Base-by-base conservation (phyloP, 2,797 vertebrate species). In the Eulemur coronatus region DNA sequence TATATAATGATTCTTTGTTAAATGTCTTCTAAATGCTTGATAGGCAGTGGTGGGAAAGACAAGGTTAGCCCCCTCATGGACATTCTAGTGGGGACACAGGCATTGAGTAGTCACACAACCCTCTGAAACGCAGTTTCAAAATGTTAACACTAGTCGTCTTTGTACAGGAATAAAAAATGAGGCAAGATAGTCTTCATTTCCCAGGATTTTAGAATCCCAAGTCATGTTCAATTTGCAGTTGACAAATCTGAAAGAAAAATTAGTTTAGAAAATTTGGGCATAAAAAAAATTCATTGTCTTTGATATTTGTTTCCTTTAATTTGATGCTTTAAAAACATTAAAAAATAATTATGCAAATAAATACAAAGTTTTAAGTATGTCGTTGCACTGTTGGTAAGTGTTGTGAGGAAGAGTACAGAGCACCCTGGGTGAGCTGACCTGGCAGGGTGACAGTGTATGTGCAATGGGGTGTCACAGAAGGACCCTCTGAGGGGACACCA, bases 171-270 rank as follows among this genome's bases (percentile, higher is more conserved):
- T 50, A 78, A 50, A 70, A 61, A 72, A 61, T 4, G n/a, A 90
- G 48, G 78, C 52, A 24, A 50, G 65, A 24, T 63, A 30, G 1
- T 46, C 78, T 94, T 86, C 57, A n/a, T 63, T 79, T 79, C 46
- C 76, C 73, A 82, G 52, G 61, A n/a, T 55, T 89, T 86, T 41
- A 38, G 15, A 52, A 46, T 33, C 24, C 48, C 84, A 52, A 5
- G 15, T 87, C 35, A 65, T 4, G 33, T 33, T 85, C 46, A 65
- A 1, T 84, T 88, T 94, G n/a, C n/a, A 93, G 11, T 20, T 41
- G 67, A 73, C 50, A 78, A 48, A 85, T 30, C 13, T 81, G 43
- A 95, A 95, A 81, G 41, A 84, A 92, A 93, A 91, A 57, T 67
- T 65, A 73, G 3, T 84, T 86, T 70, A 72, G 86, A 70, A 96